Evolutionary conservation across 2,113 vertebrate species (phyloP).

Genomic region (Motacilla alba): DNA sequence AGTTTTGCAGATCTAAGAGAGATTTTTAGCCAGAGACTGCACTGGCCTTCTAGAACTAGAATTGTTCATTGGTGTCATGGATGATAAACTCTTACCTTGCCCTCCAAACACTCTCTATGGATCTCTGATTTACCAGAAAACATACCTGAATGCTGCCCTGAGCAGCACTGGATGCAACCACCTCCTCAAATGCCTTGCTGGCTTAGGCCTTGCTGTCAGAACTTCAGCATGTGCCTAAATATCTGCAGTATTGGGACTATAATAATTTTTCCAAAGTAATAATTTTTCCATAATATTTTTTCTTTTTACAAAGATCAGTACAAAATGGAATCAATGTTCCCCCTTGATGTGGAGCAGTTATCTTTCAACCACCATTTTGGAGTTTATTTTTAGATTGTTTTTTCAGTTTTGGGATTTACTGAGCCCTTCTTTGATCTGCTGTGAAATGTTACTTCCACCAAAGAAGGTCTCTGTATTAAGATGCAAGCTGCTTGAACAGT

Average conservation of each 20-base stretch:
- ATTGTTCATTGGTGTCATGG: neutral
- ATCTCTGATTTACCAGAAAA: neutral
- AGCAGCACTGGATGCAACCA: neutral
- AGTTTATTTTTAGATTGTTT: neutral
- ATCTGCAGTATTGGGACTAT: neutral
- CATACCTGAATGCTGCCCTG: neutral
- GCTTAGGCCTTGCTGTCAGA: neutral
- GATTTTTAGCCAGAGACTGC: neutral
- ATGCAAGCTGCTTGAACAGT: conserved; percentile 2
- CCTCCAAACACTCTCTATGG: neutral
- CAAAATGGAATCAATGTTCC: neutral
- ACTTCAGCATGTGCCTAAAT: neutral
- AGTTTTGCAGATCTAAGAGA: neutral
- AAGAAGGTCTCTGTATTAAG: conserved; percentile 1
- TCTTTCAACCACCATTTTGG: neutral
- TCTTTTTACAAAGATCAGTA: neutral
- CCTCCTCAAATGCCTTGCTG: neutral
- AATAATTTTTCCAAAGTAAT: neutral
- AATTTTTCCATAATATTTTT: neutral
- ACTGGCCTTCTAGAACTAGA: neutral
- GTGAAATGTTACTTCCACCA: neutral
- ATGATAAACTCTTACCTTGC: neutral
- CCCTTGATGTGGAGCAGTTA: neutral
- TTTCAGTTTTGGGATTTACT: neutral
- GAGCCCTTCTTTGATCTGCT: neutral